A percentile compares a stretch with the other conserved stretches of the same genome.
Evolutionary conservation across 2,888 invertebrate species (phyloP).

Genomic region (Euzetes globulus): DNA sequence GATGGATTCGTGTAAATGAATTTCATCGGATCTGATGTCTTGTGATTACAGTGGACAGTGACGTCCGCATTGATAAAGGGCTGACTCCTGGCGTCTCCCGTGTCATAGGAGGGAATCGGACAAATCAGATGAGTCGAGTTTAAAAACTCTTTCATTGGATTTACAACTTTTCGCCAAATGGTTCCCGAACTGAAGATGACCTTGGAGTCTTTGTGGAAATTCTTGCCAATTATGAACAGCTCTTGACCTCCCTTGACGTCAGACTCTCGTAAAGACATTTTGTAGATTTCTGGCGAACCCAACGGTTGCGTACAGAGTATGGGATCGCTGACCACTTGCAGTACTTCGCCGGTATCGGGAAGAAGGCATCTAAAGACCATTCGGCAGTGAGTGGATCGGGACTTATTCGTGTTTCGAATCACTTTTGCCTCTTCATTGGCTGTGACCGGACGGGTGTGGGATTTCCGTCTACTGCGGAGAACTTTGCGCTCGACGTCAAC

Average conservation of each 20-base stretch:
- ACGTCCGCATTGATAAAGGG: constrained; percentile 10
- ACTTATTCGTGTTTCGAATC: constrained; percentile 57
- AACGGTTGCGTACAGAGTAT: constrained; percentile 89
- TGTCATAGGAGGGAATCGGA: constrained; percentile 65
- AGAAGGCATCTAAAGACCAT: constrained; percentile 87
- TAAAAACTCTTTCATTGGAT: constrained; percentile 76
- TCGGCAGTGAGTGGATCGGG: constrained; percentile 64
- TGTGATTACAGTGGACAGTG: constrained; percentile 27
- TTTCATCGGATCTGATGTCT: constrained; percentile 32
- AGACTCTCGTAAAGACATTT: constrained; percentile 58
- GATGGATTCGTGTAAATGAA: constrained; percentile 17
- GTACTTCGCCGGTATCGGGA: constrained; percentile 66
- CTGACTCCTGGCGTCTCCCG: background rate
- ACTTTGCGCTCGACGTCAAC: constrained; percentile 87
- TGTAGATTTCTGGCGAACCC: constrained; percentile 82
- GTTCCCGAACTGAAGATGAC: constrained; percentile 54
- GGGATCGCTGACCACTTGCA: constrained; percentile 80
- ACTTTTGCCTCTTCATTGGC: constrained; percentile 57
- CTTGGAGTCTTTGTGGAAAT: constrained; percentile 80
- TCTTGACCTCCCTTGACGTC: constrained; percentile 52
- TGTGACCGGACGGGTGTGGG: background rate
- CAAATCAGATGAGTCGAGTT: constrained; percentile 70
- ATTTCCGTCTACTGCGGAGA: constrained; percentile 45
- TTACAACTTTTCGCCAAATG: constrained; percentile 69
- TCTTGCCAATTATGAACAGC: constrained; percentile 79